Evolutionary conservation across 30 jellyfish, hydroid and myxozoan species (phyloP), one percentile per base, ranked within the genome.

Genomic region (Sanderia malayensis): DNA sequence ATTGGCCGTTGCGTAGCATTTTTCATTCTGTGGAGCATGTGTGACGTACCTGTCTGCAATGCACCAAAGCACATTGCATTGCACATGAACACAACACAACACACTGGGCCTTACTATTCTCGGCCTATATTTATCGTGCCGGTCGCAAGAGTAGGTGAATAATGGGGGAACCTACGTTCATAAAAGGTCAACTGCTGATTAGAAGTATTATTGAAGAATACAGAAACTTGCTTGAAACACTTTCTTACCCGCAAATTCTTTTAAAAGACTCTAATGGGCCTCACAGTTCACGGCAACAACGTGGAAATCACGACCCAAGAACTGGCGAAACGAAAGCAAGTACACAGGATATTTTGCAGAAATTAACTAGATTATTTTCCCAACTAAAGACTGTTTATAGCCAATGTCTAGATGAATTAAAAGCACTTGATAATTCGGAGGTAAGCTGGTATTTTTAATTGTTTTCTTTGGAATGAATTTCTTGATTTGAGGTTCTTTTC

Each of bases 241-340:
- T 76, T 2, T 80, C 49, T 61, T 72, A 76, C 37, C 88, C 88
- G 2, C 88, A 76, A 21, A 15, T 76, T 10, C 73, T 76, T 29
- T 6, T 62, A 24, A 58, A 34, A 23, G 71, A 49, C 64, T 19
- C 27, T 11, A 49, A 19, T 49, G n/a, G n/a, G n/a, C n/a, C n/a
- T n/a, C n/a, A n/a, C n/a, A 9, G 7, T 9, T 9, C 64, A 19
- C 8, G 7, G 3, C 27, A 8, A 15, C 55, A 8, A 15, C 11
- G 15, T 15, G 55, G 55, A 15, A 41, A 49, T 49, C 27, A 10
- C 8, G n/a, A 44, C 22, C 29, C 24, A 0, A 32, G 60, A 11
- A 25, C 20, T 23, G 55, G 1, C 25, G 55, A 8, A 18, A 18
- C 57, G 29, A 62, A 30, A 1, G 27, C 7, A 62, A 62, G 57